Conservation (phyloP, 2,888 invertebrate species). For the Xylocampa areola region DNA sequence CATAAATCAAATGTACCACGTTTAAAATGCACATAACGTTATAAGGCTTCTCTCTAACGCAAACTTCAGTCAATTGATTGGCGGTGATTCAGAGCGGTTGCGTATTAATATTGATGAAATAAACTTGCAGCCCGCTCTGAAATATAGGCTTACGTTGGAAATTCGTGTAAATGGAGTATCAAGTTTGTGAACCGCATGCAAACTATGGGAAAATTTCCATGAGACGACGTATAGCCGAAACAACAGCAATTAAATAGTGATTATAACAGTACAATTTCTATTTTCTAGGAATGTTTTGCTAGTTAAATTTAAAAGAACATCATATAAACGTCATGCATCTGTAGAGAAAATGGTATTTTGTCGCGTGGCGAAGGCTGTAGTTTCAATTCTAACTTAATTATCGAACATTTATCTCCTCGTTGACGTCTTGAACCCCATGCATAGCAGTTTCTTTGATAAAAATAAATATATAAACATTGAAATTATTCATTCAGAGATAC, state of each 20-base stretch:
- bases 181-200: slow-evolving; percentile 35
- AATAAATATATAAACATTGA: too few relatives aligned
- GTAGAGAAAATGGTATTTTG: too few relatives aligned
- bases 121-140: slow-evolving; percentile 40
- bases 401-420: too few relatives aligned
- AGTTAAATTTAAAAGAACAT: too few relatives aligned
- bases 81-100: slow-evolving; percentile 39
- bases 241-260: slow-evolving; percentile 31
- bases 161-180: slow-evolving; percentile 47
- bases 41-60: slow-evolving; percentile 27
- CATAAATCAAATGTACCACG: too few relatives aligned
- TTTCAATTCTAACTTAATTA: too few relatives aligned
- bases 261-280: too few relatives aligned
- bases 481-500: background rate
- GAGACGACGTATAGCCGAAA: slow-evolving; percentile 22
- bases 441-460: too few relatives aligned
- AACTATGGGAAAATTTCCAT: slow-evolving; percentile 24
- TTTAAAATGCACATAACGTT: slow-evolving; percentile 22
- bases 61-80: slow-evolving; percentile 48
- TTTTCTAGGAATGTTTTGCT: too few relatives aligned
- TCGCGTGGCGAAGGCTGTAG: too few relatives aligned
- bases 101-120: slow-evolving; percentile 52
- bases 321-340: too few relatives aligned
- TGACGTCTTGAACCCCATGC: too few relatives aligned
- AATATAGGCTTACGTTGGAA: slow-evolving; percentile 44